Evolutionary conservation across 2,113 vertebrate species (phyloP), one percentile per base, ranked within the genome.

Genomic region (Varanus komodoensis): DNA sequence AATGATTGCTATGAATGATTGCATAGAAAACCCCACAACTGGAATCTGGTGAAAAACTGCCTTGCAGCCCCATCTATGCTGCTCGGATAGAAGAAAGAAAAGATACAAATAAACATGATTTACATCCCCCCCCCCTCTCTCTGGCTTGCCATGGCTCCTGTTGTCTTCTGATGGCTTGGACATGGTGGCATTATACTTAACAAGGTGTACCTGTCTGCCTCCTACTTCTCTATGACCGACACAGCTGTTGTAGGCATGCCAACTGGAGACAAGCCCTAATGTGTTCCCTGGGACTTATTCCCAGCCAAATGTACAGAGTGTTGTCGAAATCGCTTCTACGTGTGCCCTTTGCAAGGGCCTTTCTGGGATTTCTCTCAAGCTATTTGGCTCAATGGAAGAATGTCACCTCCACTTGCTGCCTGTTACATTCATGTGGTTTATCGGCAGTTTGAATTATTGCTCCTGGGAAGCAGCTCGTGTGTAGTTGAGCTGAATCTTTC

Each of bases 381-480:
- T 52, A 52, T 85, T 73, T 68, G n/a, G 71, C 71, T 48, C 67
- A n/a, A 17, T 85, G 69, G 48, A 85, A 15, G 9, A 71, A 27
- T 71, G 67, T 68, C 68, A 25, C 44, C 27, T 38, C 82, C 7
- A 68, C 29, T 84, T 69, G 38, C 44, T 71, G 44, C 44, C 21
- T 32, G 87, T 87, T n/a, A 69, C 12, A 17, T 61, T 12, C 61
- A 89, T 68, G 57, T 68, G 87, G 0, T 74, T 83, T 64, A 52
- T 14, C 48, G 15, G 34, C 48, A 91, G 82, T 79, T 92, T 84
- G 17, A 32, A 48, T 0, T 23, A 11, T 1, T 82, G 2, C 44
- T 71, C 67, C 52, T 85, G 73, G 23, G 82, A 93, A 92, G 86
- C 19, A 44, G 0, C 27, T 71, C 85, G 54, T 64, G 25, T n/a